These are phyloP conservation scores for Lepilemur ruficaudatus DNA, from an alignment of 2,797 vertebrate genomes.

Conservation along the genomic window DNA sequence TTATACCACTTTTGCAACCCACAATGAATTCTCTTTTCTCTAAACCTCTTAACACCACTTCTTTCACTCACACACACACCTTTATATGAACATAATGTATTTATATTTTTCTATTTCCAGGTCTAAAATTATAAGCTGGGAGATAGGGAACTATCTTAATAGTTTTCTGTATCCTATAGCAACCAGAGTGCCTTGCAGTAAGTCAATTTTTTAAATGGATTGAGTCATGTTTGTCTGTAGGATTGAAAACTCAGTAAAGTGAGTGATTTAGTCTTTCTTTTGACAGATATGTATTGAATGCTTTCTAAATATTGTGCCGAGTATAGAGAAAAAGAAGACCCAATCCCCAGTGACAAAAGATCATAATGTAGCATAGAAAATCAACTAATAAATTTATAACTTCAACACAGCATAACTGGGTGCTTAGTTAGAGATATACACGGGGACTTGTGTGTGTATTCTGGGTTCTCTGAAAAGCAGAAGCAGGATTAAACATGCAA, in stretches of 20 bases:
- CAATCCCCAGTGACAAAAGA: not conserved
- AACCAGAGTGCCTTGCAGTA: conserved; percentile 52
- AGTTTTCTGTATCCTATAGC: conserved; percentile 71
- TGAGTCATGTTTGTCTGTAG: conserved; percentile 54
- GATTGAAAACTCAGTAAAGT: conserved; percentile 46
- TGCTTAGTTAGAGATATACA: not conserved
- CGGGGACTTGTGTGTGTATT: not conserved
- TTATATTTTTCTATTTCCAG: conserved; percentile 50
- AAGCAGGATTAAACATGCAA: not conserved
- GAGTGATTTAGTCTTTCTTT: conserved; percentile 50
- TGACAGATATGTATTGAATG: conserved; percentile 37
- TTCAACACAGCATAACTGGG: not conserved
- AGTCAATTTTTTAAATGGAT: conserved; percentile 57
- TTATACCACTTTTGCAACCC: not conserved
- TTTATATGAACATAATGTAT: conserved; percentile 38
- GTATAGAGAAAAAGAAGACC: not conserved
- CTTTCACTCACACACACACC: not conserved
- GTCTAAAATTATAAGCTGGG: conserved; percentile 62
- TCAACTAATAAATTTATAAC: not conserved
- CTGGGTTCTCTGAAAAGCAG: not conserved
- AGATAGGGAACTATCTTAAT: conserved; percentile 48
- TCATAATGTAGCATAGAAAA: not conserved
- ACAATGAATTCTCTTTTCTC: not conserved
- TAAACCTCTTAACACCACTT: not conserved
- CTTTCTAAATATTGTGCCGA: conserved; percentile 41